Evolutionary conservation across 30 jellyfish, hydroid and myxozoan species (phyloP), one percentile per base, ranked within the genome.

Genomic region (Rhopilema esculentum): DNA sequence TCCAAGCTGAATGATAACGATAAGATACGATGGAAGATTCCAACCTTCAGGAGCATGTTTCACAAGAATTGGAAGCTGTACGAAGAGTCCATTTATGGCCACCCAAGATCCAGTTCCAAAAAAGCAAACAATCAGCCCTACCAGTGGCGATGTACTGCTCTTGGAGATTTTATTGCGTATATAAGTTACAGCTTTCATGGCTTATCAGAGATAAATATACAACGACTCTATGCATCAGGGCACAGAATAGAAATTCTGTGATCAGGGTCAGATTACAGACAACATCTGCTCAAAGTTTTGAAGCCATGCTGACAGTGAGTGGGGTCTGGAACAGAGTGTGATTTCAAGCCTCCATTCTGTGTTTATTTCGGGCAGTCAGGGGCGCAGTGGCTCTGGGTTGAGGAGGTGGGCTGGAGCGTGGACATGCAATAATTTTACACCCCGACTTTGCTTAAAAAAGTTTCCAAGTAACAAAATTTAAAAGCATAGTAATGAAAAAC

Each of bases 91-190:
- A 53, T 93, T 93, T 40, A 93, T 78, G 12, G 95, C 94, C 27
- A 93, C 90, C 98, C 98, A 93, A 4, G 98, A 93, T 0, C 97
- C 95, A 49, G 91, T 77, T 25, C 97, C 98, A 87, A 93, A 93
- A 21, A 88, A 67, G 74, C 93, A 80, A 8, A 92, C 93, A 48
- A 92, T 52, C 1, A 81, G 77, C 57, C 88, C 88, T 28, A 88
- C 75, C 1, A 77, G 52, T 1, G 81, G 85, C 75, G 96, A 88
- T 1, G 80, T 61, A 57, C 69, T 77, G 49, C 82, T 77, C 26
- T 78, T 88, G 21, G 77, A 33, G 20, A 88, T 32, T 68, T 77
- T 88, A 17, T 62, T 72, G 4, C 93, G 79, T n/a, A 84, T 0
- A 22, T 84, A 84, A 0, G 87, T 50, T 20, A 84, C 48, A 20